Conservation (phyloP, 2,797 vertebrate species). For the Sebastes kiyomatsui region DNA sequence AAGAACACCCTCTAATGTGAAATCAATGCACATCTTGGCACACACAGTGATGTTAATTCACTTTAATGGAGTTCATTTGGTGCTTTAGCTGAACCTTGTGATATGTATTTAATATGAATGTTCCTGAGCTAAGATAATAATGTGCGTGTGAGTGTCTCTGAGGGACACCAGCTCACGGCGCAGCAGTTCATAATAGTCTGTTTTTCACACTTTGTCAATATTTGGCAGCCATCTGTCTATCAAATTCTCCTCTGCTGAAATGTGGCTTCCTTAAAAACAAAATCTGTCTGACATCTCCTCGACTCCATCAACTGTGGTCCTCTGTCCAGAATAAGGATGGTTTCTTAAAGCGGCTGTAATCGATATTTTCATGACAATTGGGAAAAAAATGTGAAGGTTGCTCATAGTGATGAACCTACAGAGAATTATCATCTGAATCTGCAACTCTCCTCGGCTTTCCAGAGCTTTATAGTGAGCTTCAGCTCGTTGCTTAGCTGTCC, state of each 20-base stretch:
- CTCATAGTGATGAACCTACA: background rate
- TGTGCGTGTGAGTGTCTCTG: slow-evolving; percentile 11
- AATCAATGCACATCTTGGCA: background rate
- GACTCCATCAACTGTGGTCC: background rate
- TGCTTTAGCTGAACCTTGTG: background rate
- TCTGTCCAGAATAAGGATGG: background rate
- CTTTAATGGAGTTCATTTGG: background rate
- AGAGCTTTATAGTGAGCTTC: background rate
- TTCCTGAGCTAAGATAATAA: background rate
- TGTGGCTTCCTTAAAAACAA: background rate
- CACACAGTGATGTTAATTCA: background rate
- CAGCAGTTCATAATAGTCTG: slow-evolving; percentile 26
- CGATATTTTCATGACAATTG: background rate
- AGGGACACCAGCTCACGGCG: slow-evolving; percentile 22
- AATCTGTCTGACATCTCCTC: background rate
- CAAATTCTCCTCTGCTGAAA: slow-evolving; percentile 7
- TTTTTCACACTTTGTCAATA: slow-evolving; percentile 62
- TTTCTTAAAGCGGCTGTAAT: background rate
- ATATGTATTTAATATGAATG: background rate
- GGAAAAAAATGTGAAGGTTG: background rate
- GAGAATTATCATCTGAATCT: background rate
- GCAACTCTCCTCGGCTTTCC: background rate
- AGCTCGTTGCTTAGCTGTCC: background rate
- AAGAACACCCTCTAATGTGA: background rate
- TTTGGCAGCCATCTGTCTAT: slow-evolving; percentile 43